Percentiles rank a stretch among this genome's conserved stretches.
phyloP scores from a whole-genome alignment of 2,113 vertebrate species.

The Diadophis punctatus region DNA sequence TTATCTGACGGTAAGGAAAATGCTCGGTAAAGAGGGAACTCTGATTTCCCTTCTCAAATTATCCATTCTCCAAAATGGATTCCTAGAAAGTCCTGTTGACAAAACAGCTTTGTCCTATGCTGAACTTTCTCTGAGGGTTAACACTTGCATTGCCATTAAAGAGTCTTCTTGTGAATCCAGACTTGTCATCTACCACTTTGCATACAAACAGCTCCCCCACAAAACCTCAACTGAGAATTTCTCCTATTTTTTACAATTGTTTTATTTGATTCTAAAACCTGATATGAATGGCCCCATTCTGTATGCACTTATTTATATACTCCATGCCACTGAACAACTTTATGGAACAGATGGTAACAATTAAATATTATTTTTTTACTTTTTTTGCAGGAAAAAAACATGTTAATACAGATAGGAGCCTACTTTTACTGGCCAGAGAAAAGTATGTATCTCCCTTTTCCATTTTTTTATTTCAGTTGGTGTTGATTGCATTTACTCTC shows the following conservation, averaged over 20 bases:
- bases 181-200: not conserved
- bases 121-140: not conserved
- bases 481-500: not conserved
- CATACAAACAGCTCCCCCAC: not conserved
- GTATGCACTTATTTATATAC: not conserved
- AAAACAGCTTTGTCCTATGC: not conserved
- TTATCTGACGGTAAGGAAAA: no score
- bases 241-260: slow-evolving; percentile 3
- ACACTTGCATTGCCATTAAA: not conserved
- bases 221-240: not conserved
- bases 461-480: not conserved
- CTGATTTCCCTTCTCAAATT: not conserved
- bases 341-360: not conserved
- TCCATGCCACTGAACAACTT: not conserved
- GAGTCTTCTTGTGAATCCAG: not conserved
- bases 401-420: not conserved
- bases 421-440: not conserved
- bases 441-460: not conserved
- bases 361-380: not conserved
- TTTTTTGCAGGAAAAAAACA: not conserved
- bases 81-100: not conserved
- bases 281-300: not conserved
- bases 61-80: not conserved
- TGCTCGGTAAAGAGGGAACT: not conserved
- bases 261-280: not conserved